Conservation (phyloP, 2,797 vertebrate species). For the Girardinus metallicus region DNA sequence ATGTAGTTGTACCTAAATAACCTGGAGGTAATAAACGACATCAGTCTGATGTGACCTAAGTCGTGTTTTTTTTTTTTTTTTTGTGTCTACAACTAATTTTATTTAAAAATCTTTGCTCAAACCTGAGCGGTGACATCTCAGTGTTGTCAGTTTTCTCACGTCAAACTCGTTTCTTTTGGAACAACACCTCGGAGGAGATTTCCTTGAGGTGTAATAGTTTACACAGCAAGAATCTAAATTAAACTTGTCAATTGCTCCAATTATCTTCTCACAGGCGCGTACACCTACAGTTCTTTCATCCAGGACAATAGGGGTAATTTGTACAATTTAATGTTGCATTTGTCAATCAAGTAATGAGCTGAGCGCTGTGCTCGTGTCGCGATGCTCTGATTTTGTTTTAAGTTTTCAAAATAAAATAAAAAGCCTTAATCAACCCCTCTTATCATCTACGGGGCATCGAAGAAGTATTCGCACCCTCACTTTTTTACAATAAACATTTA, state of each 20-base stretch:
- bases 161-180: not conserved
- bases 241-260: not conserved
- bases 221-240: not conserved
- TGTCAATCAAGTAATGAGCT: constrained; percentile 1
- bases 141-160: not conserved
- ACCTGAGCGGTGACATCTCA: not conserved
- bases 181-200: not conserved
- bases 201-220: not conserved
- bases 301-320: not conserved
- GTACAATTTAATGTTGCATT: not conserved
- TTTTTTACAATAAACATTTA: not conserved
- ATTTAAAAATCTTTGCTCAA: not conserved
- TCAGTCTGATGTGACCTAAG: not conserved
- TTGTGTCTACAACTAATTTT: not conserved
- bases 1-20: not conserved
- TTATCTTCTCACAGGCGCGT: not conserved
- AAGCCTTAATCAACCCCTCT: not conserved
- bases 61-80: not conserved
- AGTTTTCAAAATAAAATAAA: not conserved
- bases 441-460: not conserved
- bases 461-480: not conserved
- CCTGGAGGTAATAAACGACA: not conserved
- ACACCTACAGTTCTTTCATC: not conserved
- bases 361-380: not conserved
- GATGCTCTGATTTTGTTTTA: not conserved